Evolutionary conservation across 2,888 invertebrate species (phyloP).

Genomic region (Pammene fasciana): DNA sequence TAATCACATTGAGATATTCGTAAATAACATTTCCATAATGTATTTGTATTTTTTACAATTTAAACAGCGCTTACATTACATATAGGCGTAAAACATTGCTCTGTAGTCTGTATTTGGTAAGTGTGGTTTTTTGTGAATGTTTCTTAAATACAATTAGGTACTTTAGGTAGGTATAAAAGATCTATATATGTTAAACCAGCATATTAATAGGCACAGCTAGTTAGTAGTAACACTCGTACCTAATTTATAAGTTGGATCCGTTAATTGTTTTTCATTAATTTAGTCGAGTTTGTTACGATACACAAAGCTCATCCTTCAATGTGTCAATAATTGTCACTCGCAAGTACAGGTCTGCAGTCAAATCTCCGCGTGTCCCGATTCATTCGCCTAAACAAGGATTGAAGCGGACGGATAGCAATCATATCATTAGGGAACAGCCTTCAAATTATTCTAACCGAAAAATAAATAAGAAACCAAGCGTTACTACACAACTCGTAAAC

Average conservation of each 20-base stretch:
- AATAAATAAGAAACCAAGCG: neutral
- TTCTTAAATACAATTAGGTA: slow-evolving; percentile 4
- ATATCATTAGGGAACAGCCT: slow-evolving; percentile 8
- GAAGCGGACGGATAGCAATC: slow-evolving; percentile 37
- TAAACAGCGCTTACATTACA: neutral
- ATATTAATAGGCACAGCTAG: neutral
- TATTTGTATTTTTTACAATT: slow-evolving; percentile 9
- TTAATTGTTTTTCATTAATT: neutral
- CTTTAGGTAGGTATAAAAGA: slow-evolving; percentile 1
- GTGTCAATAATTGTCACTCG: neutral
- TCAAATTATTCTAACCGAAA: neutral
- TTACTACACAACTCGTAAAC: neutral
- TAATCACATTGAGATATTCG: slow-evolving; percentile 18
- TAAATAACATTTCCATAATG: slow-evolving; percentile 6
- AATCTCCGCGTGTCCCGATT: neutral
- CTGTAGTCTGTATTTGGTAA: neutral
- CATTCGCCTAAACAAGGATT: slow-evolving; percentile 17
- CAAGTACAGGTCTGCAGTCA: neutral
- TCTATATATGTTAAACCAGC: slow-evolving; percentile 1
- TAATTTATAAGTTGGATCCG: neutral
- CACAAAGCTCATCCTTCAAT: neutral
- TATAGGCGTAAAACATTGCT: slow-evolving; percentile 4
- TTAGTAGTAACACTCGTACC: neutral
- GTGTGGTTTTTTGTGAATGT: neutral
- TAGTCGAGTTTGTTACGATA: neutral